Conservation (phyloP, 2,797 vertebrate genomes). For the Acrossocheilus wenchowensis region DNA sequence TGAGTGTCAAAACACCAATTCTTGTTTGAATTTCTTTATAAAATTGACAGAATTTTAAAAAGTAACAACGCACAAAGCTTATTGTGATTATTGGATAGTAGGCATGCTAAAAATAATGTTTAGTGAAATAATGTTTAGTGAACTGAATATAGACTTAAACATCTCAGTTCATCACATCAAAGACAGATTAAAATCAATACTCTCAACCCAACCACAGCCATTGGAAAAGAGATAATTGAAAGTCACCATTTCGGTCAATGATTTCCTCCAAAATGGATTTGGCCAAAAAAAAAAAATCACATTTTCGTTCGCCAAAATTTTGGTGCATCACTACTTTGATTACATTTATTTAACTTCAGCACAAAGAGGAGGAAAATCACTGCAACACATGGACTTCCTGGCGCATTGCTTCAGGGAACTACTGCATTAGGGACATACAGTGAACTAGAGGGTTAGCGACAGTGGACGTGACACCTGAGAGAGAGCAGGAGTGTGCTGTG, state of each 20-base stretch:
- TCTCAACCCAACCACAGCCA: neutral
- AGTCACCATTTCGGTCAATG: neutral
- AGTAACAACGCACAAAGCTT: neutral
- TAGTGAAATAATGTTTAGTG: no score
- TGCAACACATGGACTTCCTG: neutral
- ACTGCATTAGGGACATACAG: conserved; percentile 3
- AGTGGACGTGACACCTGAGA: conserved; percentile 8
- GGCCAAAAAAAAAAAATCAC: neutral
- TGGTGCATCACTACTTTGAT: neutral
- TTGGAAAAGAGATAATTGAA: neutral
- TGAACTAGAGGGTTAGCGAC: neutral
- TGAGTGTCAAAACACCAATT: neutral
- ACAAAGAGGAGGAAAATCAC: neutral
- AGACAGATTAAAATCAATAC: neutral
- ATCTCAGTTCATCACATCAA: neutral
- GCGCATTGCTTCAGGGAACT: conserved; percentile 18
- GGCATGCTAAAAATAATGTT: neutral
- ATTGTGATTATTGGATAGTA: neutral
- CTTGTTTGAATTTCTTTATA: neutral
- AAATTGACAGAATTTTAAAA: neutral
- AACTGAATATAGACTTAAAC: neutral
- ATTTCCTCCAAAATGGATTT: neutral
- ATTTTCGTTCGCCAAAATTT: neutral
- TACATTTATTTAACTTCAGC: neutral
- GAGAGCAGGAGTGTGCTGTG: conserved; percentile 33